These are phyloP conservation scores for Junonia oenone DNA, from an alignment of 2,888 invertebrate species.

Conservation along the genomic window DNA sequence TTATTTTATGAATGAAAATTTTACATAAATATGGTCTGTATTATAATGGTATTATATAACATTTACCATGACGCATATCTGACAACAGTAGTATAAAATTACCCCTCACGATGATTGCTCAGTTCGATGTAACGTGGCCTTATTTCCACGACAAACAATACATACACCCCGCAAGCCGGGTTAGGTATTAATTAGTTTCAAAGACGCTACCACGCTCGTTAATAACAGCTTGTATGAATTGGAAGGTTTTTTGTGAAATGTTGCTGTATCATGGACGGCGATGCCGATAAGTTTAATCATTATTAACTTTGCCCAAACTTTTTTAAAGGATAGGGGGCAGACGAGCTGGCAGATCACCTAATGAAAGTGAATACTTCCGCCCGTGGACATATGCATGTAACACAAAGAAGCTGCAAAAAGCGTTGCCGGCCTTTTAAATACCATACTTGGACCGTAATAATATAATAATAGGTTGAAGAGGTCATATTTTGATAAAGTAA, in stretches of 20 bases:
- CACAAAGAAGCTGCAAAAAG: no score
- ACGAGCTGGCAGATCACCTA: not conserved
- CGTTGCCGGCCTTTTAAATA: no score
- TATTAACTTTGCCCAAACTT: no score
- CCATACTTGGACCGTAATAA: no score
- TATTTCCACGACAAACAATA: conserved; percentile 7
- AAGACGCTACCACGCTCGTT: conserved; percentile 43
- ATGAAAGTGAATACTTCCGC: no score
- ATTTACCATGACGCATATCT: not conserved
- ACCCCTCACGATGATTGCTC: not conserved
- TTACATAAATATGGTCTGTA: no score
- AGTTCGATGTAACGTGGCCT: conserved; percentile 7
- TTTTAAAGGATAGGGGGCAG: not conserved
- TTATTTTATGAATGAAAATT: no score
- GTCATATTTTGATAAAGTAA: no score
- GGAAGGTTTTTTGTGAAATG: conserved; percentile 43
- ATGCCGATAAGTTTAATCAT: conserved; percentile 42
- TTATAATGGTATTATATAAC: not conserved
- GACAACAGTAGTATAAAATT: not conserved
- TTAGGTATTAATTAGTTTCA: conserved; percentile 18
- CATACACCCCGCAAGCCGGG: conserved; percentile 5
- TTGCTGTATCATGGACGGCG: conserved; percentile 60
- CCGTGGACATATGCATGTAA: no score
- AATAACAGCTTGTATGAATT: conserved; percentile 49
- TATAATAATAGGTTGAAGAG: no score